Evolutionary conservation across 2,888 invertebrate species (phyloP).

Genomic region (Callyntrura guangdongensis): DNA sequence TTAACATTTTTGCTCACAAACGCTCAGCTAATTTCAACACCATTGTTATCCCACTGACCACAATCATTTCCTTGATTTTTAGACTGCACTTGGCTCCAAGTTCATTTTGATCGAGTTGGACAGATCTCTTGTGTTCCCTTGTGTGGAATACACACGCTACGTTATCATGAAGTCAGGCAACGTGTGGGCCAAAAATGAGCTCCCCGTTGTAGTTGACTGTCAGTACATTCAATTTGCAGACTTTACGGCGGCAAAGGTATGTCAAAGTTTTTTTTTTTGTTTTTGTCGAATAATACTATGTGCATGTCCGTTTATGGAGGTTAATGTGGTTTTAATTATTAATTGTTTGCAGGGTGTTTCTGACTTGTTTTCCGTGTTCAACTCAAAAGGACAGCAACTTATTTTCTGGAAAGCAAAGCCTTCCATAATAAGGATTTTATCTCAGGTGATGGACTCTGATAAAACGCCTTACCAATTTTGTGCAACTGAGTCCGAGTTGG

Average conservation of each 20-base stretch:
- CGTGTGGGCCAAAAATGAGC: conserved; percentile 88
- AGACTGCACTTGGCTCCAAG: conserved; percentile 83
- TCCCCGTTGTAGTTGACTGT: conserved; percentile 95
- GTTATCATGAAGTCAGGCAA: conserved; percentile 92
- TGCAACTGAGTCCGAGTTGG: conserved; percentile 88
- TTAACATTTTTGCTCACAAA: neutral
- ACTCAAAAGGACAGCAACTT: conserved; percentile 81
- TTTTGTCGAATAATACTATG: neutral
- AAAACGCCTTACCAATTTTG: conserved; percentile 89
- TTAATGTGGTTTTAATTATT: conserved; percentile 1
- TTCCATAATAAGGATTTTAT: conserved; percentile 81
- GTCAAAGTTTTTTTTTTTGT: no score
- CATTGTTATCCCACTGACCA: neutral
- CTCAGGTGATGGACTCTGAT: conserved; percentile 82
- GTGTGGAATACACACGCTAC: conserved; percentile 95
- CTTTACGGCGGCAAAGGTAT: conserved; percentile 93
- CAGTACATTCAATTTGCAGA: conserved; percentile 95
- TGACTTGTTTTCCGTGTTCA: conserved; percentile 82
- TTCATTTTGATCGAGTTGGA: conserved; percentile 84
- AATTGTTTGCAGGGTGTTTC: conserved; percentile 78
- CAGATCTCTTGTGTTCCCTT: conserved; percentile 95
- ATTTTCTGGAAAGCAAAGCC: conserved; percentile 84
- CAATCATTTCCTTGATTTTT: neutral
- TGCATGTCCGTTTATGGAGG: neutral
- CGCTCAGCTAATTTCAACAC: neutral